Percentiles rank a stretch among this genome's conserved stretches.
Conservation (phyloP, 2,888 invertebrate species). For the Ormyrus labotus region DNA sequence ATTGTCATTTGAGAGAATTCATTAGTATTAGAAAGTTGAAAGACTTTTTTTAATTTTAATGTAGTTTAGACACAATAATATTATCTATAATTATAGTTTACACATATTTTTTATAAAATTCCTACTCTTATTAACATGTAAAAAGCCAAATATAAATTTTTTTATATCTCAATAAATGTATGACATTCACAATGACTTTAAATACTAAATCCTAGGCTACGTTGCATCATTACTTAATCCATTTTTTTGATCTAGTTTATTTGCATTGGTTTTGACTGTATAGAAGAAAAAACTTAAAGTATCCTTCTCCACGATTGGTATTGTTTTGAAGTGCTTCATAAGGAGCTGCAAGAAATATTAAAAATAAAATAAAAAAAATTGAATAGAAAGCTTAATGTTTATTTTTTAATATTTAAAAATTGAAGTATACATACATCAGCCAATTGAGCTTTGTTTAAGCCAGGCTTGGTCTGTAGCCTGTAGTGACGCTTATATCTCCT, state of each 20-base stretch:
- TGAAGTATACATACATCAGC: slow-evolving; percentile 87
- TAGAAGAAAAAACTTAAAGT: slow-evolving; percentile 96
- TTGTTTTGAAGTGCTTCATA: slow-evolving; percentile 95
- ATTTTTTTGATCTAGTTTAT: slow-evolving; percentile 90
- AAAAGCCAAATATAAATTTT: slow-evolving; percentile 60
- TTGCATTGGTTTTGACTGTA: slow-evolving; percentile 95
- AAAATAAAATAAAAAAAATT: not conserved
- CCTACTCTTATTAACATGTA: slow-evolving; percentile 67
- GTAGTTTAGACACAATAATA: slow-evolving; percentile 46
- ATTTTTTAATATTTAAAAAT: slow-evolving; percentile 13
- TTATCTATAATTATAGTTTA: slow-evolving; percentile 53
- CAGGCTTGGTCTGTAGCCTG: slow-evolving; percentile 93
- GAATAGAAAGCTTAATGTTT: not conserved
- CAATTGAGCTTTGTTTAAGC: slow-evolving; percentile 95
- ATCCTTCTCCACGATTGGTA: slow-evolving; percentile 96
- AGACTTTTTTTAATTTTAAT: slow-evolving; percentile 30
- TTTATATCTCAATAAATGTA: slow-evolving; percentile 61
- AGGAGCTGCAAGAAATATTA: slow-evolving; percentile 83
- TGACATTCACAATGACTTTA: slow-evolving; percentile 57
- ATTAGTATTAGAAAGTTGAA: slow-evolving; percentile 33
- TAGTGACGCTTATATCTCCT: slow-evolving; percentile 95
- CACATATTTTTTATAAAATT: slow-evolving; percentile 67
- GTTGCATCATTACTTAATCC: slow-evolving; percentile 83
- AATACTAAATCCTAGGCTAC: slow-evolving; percentile 69
- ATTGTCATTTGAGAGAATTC: slow-evolving; percentile 42